These are phyloP conservation scores for Sebastes kiyomatsui DNA, from an alignment of 2,797 vertebrate species.

Conservation along the genomic window DNA sequence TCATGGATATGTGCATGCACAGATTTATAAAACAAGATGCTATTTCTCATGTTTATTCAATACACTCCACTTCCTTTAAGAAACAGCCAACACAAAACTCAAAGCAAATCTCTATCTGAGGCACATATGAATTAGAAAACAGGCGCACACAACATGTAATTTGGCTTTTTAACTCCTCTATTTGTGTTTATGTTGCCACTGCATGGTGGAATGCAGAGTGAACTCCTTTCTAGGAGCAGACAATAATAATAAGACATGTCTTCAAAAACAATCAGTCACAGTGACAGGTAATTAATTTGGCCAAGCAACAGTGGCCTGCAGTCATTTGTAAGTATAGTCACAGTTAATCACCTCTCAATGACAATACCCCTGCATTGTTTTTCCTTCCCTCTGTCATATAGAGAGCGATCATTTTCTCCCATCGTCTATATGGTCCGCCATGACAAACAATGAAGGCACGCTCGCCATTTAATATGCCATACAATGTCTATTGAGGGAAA, in stretches of 20 bases:
- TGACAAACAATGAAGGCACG: constrained; percentile 41
- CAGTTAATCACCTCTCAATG: constrained; percentile 77
- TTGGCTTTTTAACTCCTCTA: constrained; percentile 17
- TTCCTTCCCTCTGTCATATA: constrained; percentile 47
- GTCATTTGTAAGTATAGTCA: constrained; percentile 71
- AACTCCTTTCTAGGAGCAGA: constrained; percentile 8
- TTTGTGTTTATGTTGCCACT: constrained; percentile 18
- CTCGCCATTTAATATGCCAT: constrained; percentile 54
- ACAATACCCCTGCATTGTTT: constrained; percentile 63
- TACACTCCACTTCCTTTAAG: not conserved
- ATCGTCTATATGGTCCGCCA: constrained; percentile 5
- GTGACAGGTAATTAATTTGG: constrained; percentile 83
- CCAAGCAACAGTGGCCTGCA: constrained; percentile 60
- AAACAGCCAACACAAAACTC: not conserved
- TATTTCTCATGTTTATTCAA: not conserved
- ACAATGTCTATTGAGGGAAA: constrained; percentile 52
- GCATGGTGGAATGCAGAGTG: not conserved
- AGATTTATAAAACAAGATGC: not conserved
- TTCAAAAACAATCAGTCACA: constrained; percentile 77
- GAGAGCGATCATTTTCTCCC: constrained; percentile 54
- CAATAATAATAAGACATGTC: constrained; percentile 59
- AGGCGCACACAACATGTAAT: not conserved
- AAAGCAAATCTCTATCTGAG: not conserved
- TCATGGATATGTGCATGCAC: not conserved
- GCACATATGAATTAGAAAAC: not conserved